Evolutionary conservation across 2,797 vertebrate genomes (phyloP).

Genomic region (Hydrophis major): DNA sequence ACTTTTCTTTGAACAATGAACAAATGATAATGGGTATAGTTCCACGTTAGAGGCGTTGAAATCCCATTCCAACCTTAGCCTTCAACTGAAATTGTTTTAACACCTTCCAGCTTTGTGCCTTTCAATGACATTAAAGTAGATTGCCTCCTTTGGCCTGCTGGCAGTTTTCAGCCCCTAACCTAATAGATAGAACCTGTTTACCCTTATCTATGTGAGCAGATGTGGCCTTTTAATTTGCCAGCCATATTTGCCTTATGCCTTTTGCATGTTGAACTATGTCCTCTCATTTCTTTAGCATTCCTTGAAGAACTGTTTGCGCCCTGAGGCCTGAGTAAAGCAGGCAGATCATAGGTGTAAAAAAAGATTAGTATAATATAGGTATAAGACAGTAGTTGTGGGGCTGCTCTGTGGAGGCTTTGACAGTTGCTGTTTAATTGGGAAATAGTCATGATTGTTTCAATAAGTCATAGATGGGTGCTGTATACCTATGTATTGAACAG

Average conservation of each 20-base stretch:
- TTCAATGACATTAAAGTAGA: neutral
- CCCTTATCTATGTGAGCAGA: neutral
- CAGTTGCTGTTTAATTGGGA: neutral
- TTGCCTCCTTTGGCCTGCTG: neutral
- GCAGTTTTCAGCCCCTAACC: neutral
- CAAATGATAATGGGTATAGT: neutral
- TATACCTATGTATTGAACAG: neutral
- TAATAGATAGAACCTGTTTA: neutral
- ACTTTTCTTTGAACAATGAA: neutral
- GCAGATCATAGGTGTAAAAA: neutral
- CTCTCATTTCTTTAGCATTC: neutral
- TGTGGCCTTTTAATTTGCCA: neutral
- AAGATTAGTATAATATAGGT: neutral
- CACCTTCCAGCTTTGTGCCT: neutral
- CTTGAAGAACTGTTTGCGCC: neutral
- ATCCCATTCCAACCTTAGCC: neutral
- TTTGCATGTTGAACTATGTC: neutral
- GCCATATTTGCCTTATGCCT: neutral
- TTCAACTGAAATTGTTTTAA: neutral
- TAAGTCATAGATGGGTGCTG: neutral
- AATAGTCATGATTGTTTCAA: neutral
- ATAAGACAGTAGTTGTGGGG: neutral
- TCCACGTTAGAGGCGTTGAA: neutral
- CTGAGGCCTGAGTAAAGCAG: neutral
- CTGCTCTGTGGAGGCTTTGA: neutral